Conservation (phyloP, 2,113 vertebrate species). For the Poeciliopsis occidentalis region DNA sequence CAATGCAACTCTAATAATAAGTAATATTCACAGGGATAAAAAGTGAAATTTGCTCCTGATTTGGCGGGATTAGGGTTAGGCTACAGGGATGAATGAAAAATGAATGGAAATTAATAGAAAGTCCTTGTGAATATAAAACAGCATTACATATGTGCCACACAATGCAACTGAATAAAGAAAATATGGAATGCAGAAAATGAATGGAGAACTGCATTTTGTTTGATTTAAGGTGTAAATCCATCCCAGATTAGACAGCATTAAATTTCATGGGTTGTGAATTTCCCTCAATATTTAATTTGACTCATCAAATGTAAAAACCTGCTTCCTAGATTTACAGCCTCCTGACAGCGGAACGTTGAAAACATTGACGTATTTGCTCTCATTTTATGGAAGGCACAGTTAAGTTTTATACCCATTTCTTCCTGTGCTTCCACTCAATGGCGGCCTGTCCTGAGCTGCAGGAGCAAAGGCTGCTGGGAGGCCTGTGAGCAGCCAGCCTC, state of each 20-base stretch:
- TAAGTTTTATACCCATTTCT: conserved; percentile 58
- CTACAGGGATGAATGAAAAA: too few relatives aligned
- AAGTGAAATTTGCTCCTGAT: neutral
- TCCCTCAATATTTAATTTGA: neutral
- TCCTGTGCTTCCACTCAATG: conserved; percentile 10
- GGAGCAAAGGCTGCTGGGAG: conserved; percentile 69
- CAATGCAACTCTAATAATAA: neutral
- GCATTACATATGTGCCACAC: too few relatives aligned
- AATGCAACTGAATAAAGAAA: neutral
- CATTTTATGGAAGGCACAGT: conserved; percentile 70
- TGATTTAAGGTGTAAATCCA: neutral
- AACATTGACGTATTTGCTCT: conserved; percentile 67
- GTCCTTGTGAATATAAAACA: too few relatives aligned
- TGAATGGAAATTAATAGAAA: too few relatives aligned
- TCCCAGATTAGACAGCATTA: neutral
- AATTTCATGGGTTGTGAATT: neutral
- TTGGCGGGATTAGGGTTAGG: too few relatives aligned
- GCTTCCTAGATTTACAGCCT: conserved; percentile 43
- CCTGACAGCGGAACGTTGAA: conserved; percentile 32
- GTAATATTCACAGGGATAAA: neutral
- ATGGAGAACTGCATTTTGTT: neutral
- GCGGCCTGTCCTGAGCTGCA: conserved; percentile 28
- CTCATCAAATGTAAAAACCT: conserved; percentile 11
- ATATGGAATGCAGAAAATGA: neutral
- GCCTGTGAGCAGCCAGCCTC: conserved; percentile 66